phyloP scores from a whole-genome alignment of 2,888 invertebrate genomes.

The Synergus umbraculus region DNA sequence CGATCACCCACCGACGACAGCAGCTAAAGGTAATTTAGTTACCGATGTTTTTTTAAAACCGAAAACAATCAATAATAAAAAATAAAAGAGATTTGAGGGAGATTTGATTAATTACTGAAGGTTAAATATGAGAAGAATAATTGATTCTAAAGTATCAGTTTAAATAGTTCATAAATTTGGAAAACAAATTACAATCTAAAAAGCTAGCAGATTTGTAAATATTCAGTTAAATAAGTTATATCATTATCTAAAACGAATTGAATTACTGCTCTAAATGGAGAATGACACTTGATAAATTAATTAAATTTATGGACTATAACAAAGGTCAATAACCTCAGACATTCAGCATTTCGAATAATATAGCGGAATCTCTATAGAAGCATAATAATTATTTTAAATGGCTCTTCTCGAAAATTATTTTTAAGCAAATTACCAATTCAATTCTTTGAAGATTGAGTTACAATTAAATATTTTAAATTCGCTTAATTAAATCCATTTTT shows the following conservation, averaged over 20 bases:
- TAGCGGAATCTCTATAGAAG: neutral
- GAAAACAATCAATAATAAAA: neutral
- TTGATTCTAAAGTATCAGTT: neutral
- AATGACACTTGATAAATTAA: neutral
- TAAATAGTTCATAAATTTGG: neutral
- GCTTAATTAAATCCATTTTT: no score
- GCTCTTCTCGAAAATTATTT: no score
- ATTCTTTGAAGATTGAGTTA: no score
- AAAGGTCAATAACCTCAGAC: neutral
- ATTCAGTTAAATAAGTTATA: no score
- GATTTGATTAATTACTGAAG: no score
- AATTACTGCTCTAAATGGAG: neutral
- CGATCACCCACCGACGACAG: slow-evolving; percentile 65
- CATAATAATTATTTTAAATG: neutral
- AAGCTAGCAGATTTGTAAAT: neutral
- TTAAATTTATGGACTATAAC: neutral
- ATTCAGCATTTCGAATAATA: neutral
- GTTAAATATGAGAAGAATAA: neutral
- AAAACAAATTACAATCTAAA: neutral
- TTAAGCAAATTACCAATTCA: no score
- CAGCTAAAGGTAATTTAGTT: slow-evolving; percentile 59
- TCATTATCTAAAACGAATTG: neutral
- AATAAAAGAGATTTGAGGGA: neutral
- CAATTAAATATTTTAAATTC: no score
- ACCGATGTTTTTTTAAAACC: neutral